phyloP scores from a whole-genome alignment of 2,888 invertebrate genomes.

The Oegoconia quadripuncta region DNA sequence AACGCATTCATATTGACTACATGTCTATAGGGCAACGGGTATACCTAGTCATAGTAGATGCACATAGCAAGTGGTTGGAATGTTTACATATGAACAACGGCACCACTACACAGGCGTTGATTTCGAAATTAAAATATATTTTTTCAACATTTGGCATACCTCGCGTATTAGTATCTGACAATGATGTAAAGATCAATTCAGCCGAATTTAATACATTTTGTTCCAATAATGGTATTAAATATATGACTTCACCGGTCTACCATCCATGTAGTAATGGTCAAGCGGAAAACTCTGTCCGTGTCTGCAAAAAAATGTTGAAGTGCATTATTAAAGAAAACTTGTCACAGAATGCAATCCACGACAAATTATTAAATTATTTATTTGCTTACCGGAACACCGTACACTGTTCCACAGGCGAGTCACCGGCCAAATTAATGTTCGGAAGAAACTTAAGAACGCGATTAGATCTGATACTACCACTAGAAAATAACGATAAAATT shows the following conservation, averaged over 20 bases:
- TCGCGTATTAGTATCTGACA: constrained; percentile 8
- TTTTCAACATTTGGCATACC: constrained; percentile 16
- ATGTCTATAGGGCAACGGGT: constrained; percentile 12
- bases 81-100: constrained; percentile 14
- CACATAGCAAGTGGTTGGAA: constrained; percentile 15
- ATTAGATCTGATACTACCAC: constrained; percentile 17
- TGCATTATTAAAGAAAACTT: constrained; percentile 14
- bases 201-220: constrained; percentile 16
- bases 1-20: constrained; percentile 19
- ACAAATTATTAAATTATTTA: constrained; percentile 17
- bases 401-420: constrained; percentile 20
- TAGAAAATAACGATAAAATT: not conserved
- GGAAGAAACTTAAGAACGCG: constrained; percentile 20
- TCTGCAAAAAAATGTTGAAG: constrained; percentile 24
- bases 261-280: constrained; percentile 9
- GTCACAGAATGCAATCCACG: constrained; percentile 5
- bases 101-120: constrained; percentile 9
- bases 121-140: constrained; percentile 9
- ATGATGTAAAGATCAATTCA: constrained; percentile 15
- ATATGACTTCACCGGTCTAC: constrained; percentile 14
- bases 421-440: constrained; percentile 23
- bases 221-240: constrained; percentile 13
- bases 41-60: constrained; percentile 14
- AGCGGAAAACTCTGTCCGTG: constrained; percentile 12
- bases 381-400: constrained; percentile 23